A percentile compares a stretch with the other conserved stretches of the same genome.
These are phyloP conservation scores for Chloropsis cyanopogon DNA, from an alignment of 2,113 vertebrate species.

Conservation along the genomic window DNA sequence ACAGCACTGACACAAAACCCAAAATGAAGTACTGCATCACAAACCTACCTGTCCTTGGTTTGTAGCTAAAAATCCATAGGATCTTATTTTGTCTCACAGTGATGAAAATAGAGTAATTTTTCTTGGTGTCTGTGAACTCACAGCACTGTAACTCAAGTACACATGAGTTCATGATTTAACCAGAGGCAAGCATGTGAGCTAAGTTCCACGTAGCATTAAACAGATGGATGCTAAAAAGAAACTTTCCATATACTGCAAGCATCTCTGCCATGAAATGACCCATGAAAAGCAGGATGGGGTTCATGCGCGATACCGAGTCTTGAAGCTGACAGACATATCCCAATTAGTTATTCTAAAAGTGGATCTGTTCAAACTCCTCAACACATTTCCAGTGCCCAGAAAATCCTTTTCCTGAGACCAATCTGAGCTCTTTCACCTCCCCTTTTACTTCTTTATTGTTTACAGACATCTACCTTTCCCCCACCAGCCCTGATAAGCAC, in stretches of 20 bases:
- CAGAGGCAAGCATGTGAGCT: background rate
- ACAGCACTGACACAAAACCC: background rate
- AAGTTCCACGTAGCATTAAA: background rate
- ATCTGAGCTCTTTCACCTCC: background rate
- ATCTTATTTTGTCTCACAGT: background rate
- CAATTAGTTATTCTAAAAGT: background rate
- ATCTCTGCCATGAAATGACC: background rate
- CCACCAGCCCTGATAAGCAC: background rate
- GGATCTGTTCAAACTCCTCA: background rate
- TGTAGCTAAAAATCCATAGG: background rate
- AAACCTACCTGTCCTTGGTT: background rate
- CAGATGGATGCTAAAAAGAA: slow-evolving; percentile 22
- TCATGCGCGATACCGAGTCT: accelerated
- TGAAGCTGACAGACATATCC: background rate
- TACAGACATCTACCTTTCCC: slow-evolving; percentile 7
- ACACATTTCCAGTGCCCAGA: background rate
- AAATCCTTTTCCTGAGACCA: background rate
- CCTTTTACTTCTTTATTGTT: slow-evolving; percentile 11
- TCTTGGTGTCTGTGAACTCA: background rate
- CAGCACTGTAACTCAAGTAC: background rate
- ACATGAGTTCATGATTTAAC: background rate
- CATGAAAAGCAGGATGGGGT: background rate
- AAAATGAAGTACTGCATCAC: background rate
- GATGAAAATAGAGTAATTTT: background rate
- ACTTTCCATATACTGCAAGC: background rate